Base-by-base conservation (phyloP, 2,888 invertebrate genomes). In the Agrypnus murinus region DNA sequence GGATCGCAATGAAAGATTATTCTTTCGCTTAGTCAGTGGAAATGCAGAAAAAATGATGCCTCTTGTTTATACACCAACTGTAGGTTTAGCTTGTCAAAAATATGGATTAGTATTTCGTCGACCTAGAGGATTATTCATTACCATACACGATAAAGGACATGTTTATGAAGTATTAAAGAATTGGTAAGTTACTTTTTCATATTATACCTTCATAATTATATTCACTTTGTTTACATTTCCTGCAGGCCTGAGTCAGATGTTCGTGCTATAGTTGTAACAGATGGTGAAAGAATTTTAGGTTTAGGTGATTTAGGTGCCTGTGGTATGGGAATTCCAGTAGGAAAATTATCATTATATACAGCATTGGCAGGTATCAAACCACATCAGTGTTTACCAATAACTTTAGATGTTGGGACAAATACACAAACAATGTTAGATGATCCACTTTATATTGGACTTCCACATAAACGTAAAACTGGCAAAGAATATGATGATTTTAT, bases 321-420 rank as follows among this genome's bases (percentile, higher is more conserved):
- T 83, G 99, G 99, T 9, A 99, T 99, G 98, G 99, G 99, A 75
- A 99, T 99, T 81, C 99, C 99, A 0, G 93, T 98, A 45, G 99
- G 99, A 74, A 99, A 99, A 87, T 87, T 99, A 76, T 91, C 98
- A 2, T 89, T 99, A 7, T 99, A 99, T 88, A 98, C 99, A 3
- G 99, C 98, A 0, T 88, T 99, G 69, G 99, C 97, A 19, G 98
- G 98, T 69, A 95, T 99, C 79, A 96, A 96, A 83, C 99, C 99
- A 0, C 92, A 94, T 77, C 95, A 98, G 86, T 97, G 97, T 82
- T 89, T 99, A 74, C 99, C 99, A 38, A 92, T 99, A 78, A 94
- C 95, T 0, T 87, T 99, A 43, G 98, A 99, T 83, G 97, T 97
- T 58, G 98, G 98, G 69, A 98, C 97, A 0, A 96, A 98, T 86